Evolutionary conservation across 2,797 vertebrate genomes (phyloP).

Genomic region (Sebastes diaconus): DNA sequence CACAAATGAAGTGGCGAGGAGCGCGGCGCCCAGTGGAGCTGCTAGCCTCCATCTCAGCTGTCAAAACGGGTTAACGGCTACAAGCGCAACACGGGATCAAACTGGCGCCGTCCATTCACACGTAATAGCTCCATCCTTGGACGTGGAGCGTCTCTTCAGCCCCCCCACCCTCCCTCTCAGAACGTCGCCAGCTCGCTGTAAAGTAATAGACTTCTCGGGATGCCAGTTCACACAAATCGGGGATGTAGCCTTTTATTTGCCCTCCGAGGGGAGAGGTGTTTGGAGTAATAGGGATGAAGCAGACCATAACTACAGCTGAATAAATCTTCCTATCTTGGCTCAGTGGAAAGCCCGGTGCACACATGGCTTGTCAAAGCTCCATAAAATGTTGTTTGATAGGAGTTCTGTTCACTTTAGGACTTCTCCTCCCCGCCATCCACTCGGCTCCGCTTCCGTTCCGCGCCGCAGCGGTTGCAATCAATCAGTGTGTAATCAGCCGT

Average conservation of each 20-base stretch:
- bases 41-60: conserved; percentile 76
- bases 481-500: conserved; percentile 78
- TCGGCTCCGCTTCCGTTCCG: conserved; percentile 46
- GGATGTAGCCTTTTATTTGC: conserved; percentile 73
- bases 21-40: conserved; percentile 60
- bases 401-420: conserved; percentile 65
- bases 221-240: conserved; percentile 65
- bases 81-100: conserved; percentile 71
- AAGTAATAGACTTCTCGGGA: conserved; percentile 79
- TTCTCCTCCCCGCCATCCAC: conserved; percentile 45
- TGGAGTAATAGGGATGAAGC: conserved; percentile 74
- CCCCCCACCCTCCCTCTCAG: conserved; percentile 10
- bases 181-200: conserved; percentile 46
- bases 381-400: conserved; percentile 73
- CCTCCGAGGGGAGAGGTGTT: conserved; percentile 65
- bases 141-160: conserved; percentile 42
- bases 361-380: conserved; percentile 64
- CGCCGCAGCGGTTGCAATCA: conserved; percentile 74
- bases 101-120: conserved; percentile 55
- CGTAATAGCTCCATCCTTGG: conserved; percentile 75
- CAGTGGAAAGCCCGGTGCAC: conserved; percentile 43
- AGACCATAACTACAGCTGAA: conserved; percentile 74
- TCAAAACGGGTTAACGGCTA: conserved; percentile 77
- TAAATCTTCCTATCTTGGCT: conserved; percentile 77
- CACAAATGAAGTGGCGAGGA: conserved; percentile 77